A percentile compares a stretch with the other conserved stretches of the same genome.
Conservation (phyloP, 2,797 vertebrate genomes). For the Aldrovandia affinis region DNA sequence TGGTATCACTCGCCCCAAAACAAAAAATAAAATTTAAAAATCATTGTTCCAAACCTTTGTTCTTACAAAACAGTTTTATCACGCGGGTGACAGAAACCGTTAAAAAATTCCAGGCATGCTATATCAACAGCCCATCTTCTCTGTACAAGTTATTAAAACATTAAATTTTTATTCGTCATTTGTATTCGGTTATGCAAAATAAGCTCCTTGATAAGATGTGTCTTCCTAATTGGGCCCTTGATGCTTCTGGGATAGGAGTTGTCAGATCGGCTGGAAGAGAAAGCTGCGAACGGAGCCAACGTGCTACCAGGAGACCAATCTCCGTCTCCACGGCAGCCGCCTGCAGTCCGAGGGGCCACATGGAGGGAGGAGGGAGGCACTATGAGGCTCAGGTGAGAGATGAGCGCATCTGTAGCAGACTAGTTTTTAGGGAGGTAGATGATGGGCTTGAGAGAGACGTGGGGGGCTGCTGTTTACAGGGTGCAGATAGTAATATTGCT, state of each 20-base stretch:
- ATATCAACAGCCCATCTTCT: slow-evolving; percentile 82
- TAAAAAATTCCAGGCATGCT: slow-evolving; percentile 84
- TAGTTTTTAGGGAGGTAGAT: slow-evolving; percentile 71
- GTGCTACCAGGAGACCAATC: slow-evolving; percentile 82
- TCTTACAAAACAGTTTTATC: slow-evolving; percentile 90
- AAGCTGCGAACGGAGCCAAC: slow-evolving; percentile 76
- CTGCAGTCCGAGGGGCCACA: slow-evolving; percentile 81
- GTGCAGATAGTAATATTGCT: slow-evolving; percentile 88
- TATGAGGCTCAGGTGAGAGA: slow-evolving; percentile 92
- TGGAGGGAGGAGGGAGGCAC: slow-evolving; percentile 43
- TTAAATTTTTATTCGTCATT: slow-evolving; percentile 89
- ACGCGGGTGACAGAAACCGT: slow-evolving; percentile 84
- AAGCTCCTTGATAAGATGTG: slow-evolving; percentile 92
- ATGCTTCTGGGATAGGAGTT: slow-evolving; percentile 87
- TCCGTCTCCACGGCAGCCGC: slow-evolving; percentile 79
- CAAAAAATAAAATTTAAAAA: slow-evolving; percentile 52
- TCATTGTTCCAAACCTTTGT: slow-evolving; percentile 77
- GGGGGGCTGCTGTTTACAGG: slow-evolving; percentile 86
- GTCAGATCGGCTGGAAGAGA: slow-evolving; percentile 85
- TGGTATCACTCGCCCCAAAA: slow-evolving; percentile 77
- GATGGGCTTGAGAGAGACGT: slow-evolving; percentile 78
- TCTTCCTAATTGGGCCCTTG: slow-evolving; percentile 94
- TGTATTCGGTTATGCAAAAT: slow-evolving; percentile 91
- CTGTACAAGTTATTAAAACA: slow-evolving; percentile 90
- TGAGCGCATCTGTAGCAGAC: slow-evolving; percentile 86